Base-by-base conservation (phyloP, 2,888 invertebrate species). In the Cantharis rufa region DNA sequence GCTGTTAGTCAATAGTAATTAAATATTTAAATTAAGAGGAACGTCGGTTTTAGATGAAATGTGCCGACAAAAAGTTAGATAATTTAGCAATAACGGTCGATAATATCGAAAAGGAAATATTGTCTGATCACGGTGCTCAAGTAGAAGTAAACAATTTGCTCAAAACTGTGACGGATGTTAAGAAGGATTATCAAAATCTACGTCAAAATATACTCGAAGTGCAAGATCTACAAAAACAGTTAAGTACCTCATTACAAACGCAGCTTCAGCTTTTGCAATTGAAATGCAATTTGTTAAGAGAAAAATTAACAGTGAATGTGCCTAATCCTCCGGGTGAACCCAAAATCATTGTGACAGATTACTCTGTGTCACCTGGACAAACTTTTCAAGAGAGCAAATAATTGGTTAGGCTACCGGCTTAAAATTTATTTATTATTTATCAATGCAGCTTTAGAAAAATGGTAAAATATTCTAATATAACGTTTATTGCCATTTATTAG, bases 141-240 rank as follows among this genome's bases (percentile, higher is more conserved):
- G 89, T 93, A 78, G 93, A 94, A 83, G 93, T 95, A 70, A 90
- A 94, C 87, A 92, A 92, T 85, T 88, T 95, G 76, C 90, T 95
- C 77, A 92, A 93, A 85, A 94, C 95, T 18, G 94, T 95, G 79
- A 93, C 93, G 13, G 93, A 94, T 89, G 94, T 93, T 80, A 94
- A 93, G 82, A 93, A 93, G 79, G 95, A 95, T 87, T 95, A 95
- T 88, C 93, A 94, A 86, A 93, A 94, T 84, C 89, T 95, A 73
- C 91, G 94, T 48, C 93, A 93, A 85, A 95, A 95, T 88, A 91
- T 95, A 83, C 90, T 92, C 82, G 95, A 95, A 84, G 94, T 95
- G 80, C 95, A 95, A 86, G 94, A 94, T 80, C 87, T 95, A 83
- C 95, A 95, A 87, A 91, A 93, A 81, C 94, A 95, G 88, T 90